Base-by-base conservation (phyloP, 2,113 vertebrate genomes). In the Protomyctophum bolini region DNA sequence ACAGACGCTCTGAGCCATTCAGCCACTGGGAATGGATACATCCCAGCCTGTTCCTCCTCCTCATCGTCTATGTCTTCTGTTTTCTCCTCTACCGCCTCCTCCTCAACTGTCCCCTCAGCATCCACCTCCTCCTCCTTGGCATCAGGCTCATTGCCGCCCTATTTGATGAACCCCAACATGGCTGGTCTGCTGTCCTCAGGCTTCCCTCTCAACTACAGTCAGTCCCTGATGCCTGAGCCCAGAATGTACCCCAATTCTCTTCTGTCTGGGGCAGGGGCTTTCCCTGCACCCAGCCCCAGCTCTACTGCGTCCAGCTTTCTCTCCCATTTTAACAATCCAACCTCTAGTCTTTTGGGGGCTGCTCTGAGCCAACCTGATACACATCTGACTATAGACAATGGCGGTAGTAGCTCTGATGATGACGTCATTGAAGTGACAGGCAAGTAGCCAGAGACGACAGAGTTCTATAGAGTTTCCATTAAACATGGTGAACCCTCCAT, bases 351-450 rank as follows among this genome's bases (percentile, higher is more conserved):
- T 56, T 90, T 98, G 72, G 95, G 92, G 78, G 92, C 95, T 78
- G 94, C 96, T 70, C 94, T 98, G 90, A 95, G 93, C 86, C 94
- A 92, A 48, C 81, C 88, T 0, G 95, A 97, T 87, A 70, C 92
- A 57, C 92, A 93, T 83, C 66, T 63, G 12, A 91, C 94, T 46
- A 78, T 93, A 0, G 96, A 98, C 85, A 96, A 96, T 41, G 95
- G 96, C 8, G 95, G 95, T 76, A 97, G 96, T 83, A 98, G 97
- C 83, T 97, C 96, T 55, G 97, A 99, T 6, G 97, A 99, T 7
- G 98, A 99, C 56, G 96, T 99, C 63, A 98, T 99, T 78, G 98
- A 98, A 90, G 96, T 99, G 86, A 98, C 93, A 58, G 97, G 96
- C 91, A 95, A 99, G 83, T 98, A 95, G 92, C 54, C 60, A 67